Percentiles rank a stretch among this genome's conserved stretches.
Conservation (phyloP, 2,888 invertebrate genomes). For the Drosophila borealis region DNA sequence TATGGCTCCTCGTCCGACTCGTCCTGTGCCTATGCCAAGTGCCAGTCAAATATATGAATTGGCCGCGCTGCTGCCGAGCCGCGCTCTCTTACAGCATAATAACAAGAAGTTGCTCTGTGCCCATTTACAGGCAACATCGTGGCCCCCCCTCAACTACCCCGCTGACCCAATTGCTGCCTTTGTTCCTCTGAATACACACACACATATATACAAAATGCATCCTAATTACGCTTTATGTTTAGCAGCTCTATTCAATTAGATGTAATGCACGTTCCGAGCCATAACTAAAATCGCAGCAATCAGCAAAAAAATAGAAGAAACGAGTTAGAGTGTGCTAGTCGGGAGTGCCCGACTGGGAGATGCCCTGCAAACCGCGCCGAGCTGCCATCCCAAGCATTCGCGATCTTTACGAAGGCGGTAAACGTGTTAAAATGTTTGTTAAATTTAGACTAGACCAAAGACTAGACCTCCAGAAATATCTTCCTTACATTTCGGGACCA, state of each 20-base stretch:
- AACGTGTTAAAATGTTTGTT: too few relatives aligned
- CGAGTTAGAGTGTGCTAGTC: neutral
- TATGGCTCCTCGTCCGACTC: constrained; percentile 4
- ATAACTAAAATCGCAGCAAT: constrained; percentile 46
- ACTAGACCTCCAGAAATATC: too few relatives aligned
- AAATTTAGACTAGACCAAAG: too few relatives aligned
- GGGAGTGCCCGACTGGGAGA: neutral
- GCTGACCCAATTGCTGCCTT: constrained; percentile 58
- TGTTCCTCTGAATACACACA: constrained; percentile 27
- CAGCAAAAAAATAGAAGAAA: constrained; percentile 17
- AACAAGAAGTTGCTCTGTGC: constrained; percentile 68
- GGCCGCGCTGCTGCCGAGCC: constrained; percentile 30
- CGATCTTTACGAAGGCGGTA: too few relatives aligned
- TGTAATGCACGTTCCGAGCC: constrained; percentile 54
- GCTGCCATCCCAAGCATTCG: neutral
- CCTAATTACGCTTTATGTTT: constrained; percentile 72
- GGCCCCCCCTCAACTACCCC: neutral
- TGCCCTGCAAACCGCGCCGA: neutral
- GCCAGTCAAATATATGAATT: constrained; percentile 75
- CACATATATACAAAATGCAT: constrained; percentile 41
- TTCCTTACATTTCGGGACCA: too few relatives aligned
- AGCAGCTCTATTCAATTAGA: constrained; percentile 73
- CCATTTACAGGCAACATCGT: constrained; percentile 40
- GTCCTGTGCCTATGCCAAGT: constrained; percentile 67
- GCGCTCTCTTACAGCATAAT: constrained; percentile 59